Percentiles rank a stretch among this genome's conserved stretches.
Conservation (phyloP, 2,888 invertebrate species). For the Ormyrus thymus region DNA sequence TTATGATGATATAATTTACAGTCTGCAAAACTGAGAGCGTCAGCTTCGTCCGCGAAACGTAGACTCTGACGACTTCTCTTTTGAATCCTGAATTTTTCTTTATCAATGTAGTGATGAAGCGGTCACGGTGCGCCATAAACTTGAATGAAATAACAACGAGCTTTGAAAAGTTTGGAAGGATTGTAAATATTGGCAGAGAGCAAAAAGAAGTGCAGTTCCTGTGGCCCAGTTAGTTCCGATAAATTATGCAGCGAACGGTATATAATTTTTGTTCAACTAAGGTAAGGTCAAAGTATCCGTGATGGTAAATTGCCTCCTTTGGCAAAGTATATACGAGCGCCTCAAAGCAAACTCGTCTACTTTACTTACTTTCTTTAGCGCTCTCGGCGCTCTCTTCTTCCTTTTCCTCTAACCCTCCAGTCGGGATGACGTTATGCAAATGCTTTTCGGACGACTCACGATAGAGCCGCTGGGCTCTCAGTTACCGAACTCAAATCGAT, state of each 20-base stretch:
- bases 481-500: constrained; percentile 54
- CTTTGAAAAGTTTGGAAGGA: too few species aligned
- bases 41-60: too few species aligned
- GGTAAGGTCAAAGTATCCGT: constrained; percentile 32
- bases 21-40: too few species aligned
- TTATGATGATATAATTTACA: too few species aligned
- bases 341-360: constrained; percentile 21
- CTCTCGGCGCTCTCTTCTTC: constrained; percentile 40
- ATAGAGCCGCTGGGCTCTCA: constrained; percentile 36
- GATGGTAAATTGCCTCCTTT: constrained; percentile 29
- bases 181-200: too few species aligned
- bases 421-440: constrained; percentile 53
- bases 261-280: constrained; percentile 16
- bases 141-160: too few species aligned
- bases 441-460: constrained; percentile 54
- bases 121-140: too few species aligned
- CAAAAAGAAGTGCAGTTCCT: too few species aligned
- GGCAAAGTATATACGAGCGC: constrained; percentile 15
- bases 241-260: constrained; percentile 8
- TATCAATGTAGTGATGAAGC: too few species aligned
- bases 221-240: too few species aligned
- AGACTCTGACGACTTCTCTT: too few species aligned
- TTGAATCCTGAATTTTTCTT: too few species aligned
- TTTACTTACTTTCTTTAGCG: constrained; percentile 28
- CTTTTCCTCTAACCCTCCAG: constrained; percentile 8